Evolutionary conservation across 2,888 invertebrate species (phyloP).

Genomic region (Cheilosia pagana): DNA sequence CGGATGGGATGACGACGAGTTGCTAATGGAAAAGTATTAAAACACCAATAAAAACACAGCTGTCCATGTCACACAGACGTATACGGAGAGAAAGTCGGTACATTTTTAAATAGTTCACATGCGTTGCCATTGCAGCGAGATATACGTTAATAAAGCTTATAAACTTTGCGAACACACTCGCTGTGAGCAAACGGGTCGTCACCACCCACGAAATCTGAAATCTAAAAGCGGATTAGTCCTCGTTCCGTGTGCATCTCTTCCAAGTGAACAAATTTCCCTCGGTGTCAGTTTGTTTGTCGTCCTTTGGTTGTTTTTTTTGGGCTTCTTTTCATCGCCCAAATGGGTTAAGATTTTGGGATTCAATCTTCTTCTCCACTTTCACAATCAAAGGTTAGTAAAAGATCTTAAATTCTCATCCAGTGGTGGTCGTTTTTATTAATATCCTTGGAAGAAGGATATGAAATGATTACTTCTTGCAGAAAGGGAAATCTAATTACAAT

Average conservation of each 20-base stretch:
- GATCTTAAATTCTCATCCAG: conserved; percentile 65
- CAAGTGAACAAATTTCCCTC: conserved; percentile 74
- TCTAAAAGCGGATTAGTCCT: conserved; percentile 67
- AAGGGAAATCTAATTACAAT: conserved; percentile 72
- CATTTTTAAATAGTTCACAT: conserved; percentile 66
- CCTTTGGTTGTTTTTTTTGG: not conserved
- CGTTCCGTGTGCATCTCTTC: conserved; percentile 72
- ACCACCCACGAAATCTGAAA: not conserved
- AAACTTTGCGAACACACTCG: conserved; percentile 66
- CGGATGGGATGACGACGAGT: conserved; percentile 29
- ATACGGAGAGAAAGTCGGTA: conserved; percentile 3
- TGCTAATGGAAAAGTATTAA: conserved; percentile 75
- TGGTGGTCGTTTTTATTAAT: not conserved
- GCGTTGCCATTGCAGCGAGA: conserved; percentile 62
- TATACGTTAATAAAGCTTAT: conserved; percentile 72
- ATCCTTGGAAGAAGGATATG: conserved; percentile 31
- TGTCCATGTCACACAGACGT: not conserved
- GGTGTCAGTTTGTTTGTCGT: conserved; percentile 54
- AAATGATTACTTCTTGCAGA: conserved; percentile 47
- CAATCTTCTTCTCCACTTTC: conserved; percentile 41
- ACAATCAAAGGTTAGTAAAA: conserved; percentile 70
- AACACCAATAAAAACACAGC: conserved; percentile 68
- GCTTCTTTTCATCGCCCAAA: conserved; percentile 40
- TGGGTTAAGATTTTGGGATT: conserved; percentile 63
- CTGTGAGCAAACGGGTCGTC: not conserved